Evolutionary conservation across 2,888 invertebrate species (phyloP), one percentile per base, ranked within the genome.

Genomic region (Ephialtes manifestator): DNA sequence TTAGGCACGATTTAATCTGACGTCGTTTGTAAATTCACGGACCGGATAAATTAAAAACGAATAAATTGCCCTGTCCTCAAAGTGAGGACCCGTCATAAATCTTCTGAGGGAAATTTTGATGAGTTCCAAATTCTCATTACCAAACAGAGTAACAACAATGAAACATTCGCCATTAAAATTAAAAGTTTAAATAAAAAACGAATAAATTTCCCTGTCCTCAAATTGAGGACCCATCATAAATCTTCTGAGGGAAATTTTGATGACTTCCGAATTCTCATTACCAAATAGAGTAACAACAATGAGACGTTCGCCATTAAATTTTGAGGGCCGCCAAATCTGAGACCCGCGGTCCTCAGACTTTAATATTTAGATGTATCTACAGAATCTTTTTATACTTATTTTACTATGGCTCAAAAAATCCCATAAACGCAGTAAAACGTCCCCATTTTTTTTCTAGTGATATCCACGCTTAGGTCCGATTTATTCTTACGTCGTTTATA

Each of bases 271-370:
- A n/a, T n/a, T n/a, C n/a, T n/a, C 48, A 68, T 39, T 51, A 39
- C 53, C 67, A 28, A 74, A 74, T 18, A 15, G 20, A 39, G 31
- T 18, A 31, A 72, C 55, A 46, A 55, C 72, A 24, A 53, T 13
- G 28, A 5, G 63, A 60, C 13, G 53, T 13, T 63, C 31, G 65
- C 55, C 31, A 51, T 68, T n/a, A 28, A n/a, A 65, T n/a, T n/a
- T n/a, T n/a, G n/a, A n/a, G n/a, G n/a, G n/a, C n/a, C n/a, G n/a
- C n/a, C n/a, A n/a, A n/a, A n/a, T n/a, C n/a, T n/a, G n/a, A n/a
- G n/a, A n/a, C n/a, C n/a, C n/a, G n/a, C n/a, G n/a, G n/a, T n/a
- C n/a, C n/a, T n/a, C n/a, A n/a, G n/a, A n/a, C n/a, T n/a, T n/a
- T n/a, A n/a, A n/a, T n/a, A n/a, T n/a, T n/a, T n/a, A n/a, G n/a